A percentile compares a stretch with the other conserved stretches of the same genome.
phyloP scores from a whole-genome alignment of 1,140 invertebrate genomes.

The Drosophila willistoni region DNA sequence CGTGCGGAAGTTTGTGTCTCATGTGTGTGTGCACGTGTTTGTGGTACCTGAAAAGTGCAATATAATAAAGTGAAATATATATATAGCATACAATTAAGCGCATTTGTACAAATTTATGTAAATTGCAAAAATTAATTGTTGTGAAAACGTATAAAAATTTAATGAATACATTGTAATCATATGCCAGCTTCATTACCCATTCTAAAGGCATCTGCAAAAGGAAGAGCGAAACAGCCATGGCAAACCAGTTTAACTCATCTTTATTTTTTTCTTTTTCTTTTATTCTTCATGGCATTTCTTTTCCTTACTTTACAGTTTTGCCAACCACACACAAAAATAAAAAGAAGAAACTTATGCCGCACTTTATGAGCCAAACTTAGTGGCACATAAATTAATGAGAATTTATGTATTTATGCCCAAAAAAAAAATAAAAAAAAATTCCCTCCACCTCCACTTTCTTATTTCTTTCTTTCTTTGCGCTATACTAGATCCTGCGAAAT shows the following conservation, averaged over 20 bases:
- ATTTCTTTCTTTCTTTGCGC: too few species aligned
- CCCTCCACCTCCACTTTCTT: too few species aligned
- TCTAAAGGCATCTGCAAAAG: neutral
- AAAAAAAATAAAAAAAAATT: constrained; percentile 56
- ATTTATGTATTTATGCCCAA: constrained; percentile 70
- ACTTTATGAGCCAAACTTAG: constrained; percentile 51
- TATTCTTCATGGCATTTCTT: constrained; percentile 8
- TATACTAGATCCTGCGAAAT: constrained; percentile 16
- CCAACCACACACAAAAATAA: neutral
- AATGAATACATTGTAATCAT: constrained; percentile 13
- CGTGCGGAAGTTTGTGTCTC: constrained; percentile 31
- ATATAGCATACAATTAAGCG: constrained; percentile 10
- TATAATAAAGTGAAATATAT: constrained; percentile 17
- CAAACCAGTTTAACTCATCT: neutral
- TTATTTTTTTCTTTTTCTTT: neutral
- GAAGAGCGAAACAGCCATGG: neutral
- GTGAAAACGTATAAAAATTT: constrained; percentile 4
- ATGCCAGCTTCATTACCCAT: constrained; percentile 66
- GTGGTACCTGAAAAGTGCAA: constrained; percentile 1
- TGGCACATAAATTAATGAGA: constrained; percentile 75
- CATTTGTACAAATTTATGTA: constrained; percentile 19
- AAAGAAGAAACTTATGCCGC: constrained; percentile 64
- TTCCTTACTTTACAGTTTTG: constrained; percentile 4
- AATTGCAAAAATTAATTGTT: constrained; percentile 30
- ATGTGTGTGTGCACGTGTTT: constrained; percentile 1